phyloP scores from a whole-genome alignment of 2,797 vertebrate genomes.

The Simalia tracyae region DNA sequence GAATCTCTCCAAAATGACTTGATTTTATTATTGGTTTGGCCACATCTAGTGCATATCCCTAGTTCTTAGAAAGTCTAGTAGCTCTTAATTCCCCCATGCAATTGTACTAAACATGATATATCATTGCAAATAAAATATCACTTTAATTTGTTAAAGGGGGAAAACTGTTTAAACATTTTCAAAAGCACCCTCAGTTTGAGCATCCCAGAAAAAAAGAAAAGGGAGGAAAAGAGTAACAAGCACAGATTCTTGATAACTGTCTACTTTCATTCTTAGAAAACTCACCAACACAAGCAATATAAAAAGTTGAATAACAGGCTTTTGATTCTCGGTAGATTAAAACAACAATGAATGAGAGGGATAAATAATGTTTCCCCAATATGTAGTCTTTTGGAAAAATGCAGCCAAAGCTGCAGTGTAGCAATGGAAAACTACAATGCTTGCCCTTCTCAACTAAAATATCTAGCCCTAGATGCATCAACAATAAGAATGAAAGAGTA shows the following conservation, averaged over 20 bases:
- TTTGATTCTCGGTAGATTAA: background rate
- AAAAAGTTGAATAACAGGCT: rapidly evolving
- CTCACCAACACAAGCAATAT: conserved; percentile 1
- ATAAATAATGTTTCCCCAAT: background rate
- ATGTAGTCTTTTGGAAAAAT: conserved; percentile 14
- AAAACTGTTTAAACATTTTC: too few species aligned
- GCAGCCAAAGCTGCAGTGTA: background rate
- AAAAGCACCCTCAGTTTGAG: background rate
- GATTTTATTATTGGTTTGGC: too few species aligned
- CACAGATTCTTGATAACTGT: background rate
- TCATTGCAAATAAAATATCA: background rate
- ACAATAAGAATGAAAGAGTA: conserved; percentile 6
- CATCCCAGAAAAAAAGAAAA: background rate
- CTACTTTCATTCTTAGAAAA: background rate
- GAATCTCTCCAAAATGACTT: too few species aligned
- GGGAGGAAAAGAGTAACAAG: background rate
- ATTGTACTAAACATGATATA: background rate
- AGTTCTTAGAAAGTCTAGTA: too few species aligned
- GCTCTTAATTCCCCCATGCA: too few species aligned
- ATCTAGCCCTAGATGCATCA: background rate
- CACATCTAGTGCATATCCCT: too few species aligned
- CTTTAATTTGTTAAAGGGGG: too few species aligned
- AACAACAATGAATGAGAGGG: background rate
- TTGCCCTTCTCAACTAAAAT: background rate
- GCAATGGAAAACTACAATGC: background rate